Conservation (phyloP, 2,888 invertebrate genomes). For the Tyria jacobaeae region DNA sequence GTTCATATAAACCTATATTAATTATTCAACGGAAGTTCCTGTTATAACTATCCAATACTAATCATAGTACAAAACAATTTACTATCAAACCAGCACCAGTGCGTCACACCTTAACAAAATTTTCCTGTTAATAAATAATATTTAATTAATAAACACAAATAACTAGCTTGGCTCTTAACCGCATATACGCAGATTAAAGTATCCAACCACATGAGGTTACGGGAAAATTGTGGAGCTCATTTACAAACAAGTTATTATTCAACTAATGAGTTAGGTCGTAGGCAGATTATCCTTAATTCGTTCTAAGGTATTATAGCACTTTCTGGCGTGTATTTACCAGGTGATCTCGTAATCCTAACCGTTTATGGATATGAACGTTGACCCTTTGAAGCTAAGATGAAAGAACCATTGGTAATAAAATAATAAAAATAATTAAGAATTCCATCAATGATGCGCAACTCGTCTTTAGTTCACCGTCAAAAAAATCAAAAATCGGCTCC, state of each 20-base stretch:
- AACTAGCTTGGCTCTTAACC: neutral
- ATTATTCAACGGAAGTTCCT: conserved; percentile 9
- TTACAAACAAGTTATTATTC: neutral
- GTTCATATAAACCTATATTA: neutral
- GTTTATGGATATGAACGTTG: neutral
- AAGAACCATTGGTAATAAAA: too few relatives aligned
- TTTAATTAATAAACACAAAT: neutral
- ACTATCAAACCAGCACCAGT: neutral
- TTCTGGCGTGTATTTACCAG: neutral
- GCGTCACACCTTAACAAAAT: conserved; percentile 2
- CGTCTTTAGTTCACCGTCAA: too few relatives aligned
- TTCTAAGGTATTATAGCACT: neutral
- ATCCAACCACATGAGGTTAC: neutral
- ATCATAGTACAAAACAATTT: neutral
- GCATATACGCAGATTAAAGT: neutral
- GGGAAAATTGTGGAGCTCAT: neutral
- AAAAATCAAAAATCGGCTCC: too few relatives aligned
- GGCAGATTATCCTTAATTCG: neutral
- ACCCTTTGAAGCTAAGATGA: too few relatives aligned
- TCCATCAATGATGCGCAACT: too few relatives aligned
- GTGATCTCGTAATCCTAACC: neutral
- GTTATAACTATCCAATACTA: conserved; percentile 2
- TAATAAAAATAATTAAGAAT: too few relatives aligned
- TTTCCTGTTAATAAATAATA: conserved; percentile 15
- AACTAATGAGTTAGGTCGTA: neutral